These are phyloP conservation scores for Pocota personata DNA, from an alignment of 2,888 invertebrate species.

Conservation along the genomic window DNA sequence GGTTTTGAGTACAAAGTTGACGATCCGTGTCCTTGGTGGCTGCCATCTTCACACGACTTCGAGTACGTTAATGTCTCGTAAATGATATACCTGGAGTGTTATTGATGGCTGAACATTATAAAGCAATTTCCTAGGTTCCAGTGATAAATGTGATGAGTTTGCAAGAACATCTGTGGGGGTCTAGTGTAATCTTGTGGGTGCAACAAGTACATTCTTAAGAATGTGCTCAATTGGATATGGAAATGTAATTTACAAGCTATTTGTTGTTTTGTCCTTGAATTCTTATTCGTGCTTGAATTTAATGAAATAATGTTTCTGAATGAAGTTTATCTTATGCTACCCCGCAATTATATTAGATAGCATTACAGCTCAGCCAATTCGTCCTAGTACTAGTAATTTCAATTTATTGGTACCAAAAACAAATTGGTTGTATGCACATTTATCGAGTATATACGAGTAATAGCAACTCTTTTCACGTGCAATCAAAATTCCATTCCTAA, in stretches of 20 bases:
- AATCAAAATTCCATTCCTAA: no score
- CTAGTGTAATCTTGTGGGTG: background rate
- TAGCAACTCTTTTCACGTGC: no score
- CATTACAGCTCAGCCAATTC: no score
- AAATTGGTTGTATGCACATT: no score
- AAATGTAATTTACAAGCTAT: background rate
- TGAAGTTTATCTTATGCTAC: no score
- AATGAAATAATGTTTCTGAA: no score
- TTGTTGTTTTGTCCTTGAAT: background rate
- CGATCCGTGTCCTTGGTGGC: conserved; percentile 7
- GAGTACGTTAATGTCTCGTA: no score
- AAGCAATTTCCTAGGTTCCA: background rate
- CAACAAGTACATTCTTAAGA: background rate
- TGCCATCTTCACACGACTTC: background rate
- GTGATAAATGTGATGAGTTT: background rate
- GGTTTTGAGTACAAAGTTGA: background rate
- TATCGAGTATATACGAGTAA: no score
- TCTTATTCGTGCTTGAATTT: background rate
- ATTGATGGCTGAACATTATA: background rate
- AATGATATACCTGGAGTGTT: background rate
- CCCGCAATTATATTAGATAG: no score
- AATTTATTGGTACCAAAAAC: no score
- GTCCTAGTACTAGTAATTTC: no score
- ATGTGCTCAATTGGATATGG: background rate
- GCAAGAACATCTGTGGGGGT: background rate